phyloP scores from a whole-genome alignment of 2,797 vertebrate genomes.

The Spatula versicolor region DNA sequence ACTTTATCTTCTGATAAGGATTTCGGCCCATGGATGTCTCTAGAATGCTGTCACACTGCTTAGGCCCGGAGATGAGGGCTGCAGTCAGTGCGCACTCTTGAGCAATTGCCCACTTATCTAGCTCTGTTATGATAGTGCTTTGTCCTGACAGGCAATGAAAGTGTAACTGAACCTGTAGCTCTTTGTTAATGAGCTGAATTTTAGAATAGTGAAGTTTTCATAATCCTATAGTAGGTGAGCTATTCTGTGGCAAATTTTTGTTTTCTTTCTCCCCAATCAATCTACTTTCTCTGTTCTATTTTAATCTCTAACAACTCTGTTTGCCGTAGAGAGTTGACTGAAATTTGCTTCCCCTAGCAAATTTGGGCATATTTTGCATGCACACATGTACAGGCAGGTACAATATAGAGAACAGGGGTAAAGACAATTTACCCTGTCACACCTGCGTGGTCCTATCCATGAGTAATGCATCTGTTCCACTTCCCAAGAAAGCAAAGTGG shows the following conservation, averaged over 20 bases:
- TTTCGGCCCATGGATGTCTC: neutral
- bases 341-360: neutral
- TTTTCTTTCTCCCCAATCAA: neutral
- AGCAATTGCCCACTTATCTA: neutral
- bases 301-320: neutral
- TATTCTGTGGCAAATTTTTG: neutral
- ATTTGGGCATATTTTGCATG: neutral
- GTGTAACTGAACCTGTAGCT: neutral
- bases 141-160: neutral
- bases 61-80: neutral
- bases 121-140: neutral
- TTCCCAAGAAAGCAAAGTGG: neutral
- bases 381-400: rapidly evolving
- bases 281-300: neutral
- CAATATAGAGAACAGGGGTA: rapidly evolving
- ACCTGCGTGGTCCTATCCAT: rapidly evolving
- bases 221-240: neutral
- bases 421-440: neutral
- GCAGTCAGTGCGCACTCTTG: rapidly evolving
- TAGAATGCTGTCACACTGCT: neutral
- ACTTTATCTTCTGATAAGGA: neutral
- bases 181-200: neutral
- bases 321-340: neutral
- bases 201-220: neutral
- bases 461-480: neutral